Evolutionary conservation across 2,797 vertebrate species (phyloP).

Genomic region (Ataeniobius toweri): DNA sequence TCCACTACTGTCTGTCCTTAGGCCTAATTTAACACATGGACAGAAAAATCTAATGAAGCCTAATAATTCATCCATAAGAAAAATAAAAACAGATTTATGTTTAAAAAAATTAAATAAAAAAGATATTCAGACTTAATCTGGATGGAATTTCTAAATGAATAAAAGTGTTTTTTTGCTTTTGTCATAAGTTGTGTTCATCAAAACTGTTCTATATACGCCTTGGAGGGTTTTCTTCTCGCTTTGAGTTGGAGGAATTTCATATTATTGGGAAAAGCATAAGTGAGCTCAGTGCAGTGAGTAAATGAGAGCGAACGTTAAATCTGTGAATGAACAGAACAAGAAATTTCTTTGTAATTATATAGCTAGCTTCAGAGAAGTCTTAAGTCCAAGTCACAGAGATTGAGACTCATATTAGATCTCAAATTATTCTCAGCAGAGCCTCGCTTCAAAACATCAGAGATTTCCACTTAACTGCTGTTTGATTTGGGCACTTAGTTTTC

Average conservation of each 20-base stretch:
- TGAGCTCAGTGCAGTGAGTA: too few species aligned
- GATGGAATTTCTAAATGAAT: not conserved
- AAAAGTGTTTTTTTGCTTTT: not conserved
- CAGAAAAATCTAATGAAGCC: not conserved
- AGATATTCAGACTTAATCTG: not conserved
- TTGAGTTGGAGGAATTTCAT: not conserved
- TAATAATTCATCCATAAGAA: not conserved
- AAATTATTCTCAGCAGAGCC: too few species aligned
- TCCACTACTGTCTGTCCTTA: not conserved
- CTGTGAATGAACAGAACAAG: too few species aligned
- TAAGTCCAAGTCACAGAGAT: too few species aligned
- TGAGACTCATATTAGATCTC: too few species aligned
- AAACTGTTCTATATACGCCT: not conserved
- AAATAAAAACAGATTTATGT: not conserved
- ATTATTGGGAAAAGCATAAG: not conserved
- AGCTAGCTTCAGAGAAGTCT: too few species aligned
- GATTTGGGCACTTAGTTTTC: too few species aligned
- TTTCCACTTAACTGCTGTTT: too few species aligned
- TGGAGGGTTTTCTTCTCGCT: not conserved
- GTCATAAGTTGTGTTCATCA: not conserved
- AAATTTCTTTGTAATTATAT: too few species aligned
- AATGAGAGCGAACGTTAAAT: too few species aligned
- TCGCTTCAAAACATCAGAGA: too few species aligned
- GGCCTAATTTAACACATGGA: not conserved
- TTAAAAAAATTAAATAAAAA: not conserved